phyloP scores from a whole-genome alignment of 2,888 invertebrate genomes.

The Hololepta plana region DNA sequence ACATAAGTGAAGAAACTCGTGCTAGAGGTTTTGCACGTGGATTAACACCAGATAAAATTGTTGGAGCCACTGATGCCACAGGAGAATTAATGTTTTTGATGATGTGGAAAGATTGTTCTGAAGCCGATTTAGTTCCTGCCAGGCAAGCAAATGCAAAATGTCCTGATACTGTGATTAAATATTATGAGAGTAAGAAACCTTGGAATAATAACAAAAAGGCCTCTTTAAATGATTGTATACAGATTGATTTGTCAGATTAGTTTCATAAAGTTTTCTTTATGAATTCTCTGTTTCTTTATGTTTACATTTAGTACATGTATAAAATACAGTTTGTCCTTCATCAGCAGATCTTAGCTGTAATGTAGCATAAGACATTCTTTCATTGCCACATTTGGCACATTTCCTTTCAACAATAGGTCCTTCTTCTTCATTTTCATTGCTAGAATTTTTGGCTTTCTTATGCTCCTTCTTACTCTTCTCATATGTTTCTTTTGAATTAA shows the following conservation, averaged over 20 bases:
- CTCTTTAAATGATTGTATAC: too few species aligned
- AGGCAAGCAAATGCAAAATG: constrained; percentile 39
- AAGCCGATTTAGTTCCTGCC: constrained; percentile 45
- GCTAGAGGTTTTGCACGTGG: constrained; percentile 63
- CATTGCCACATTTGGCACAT: constrained; percentile 76
- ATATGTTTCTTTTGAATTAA: constrained; percentile 39
- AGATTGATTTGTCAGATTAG: not conserved
- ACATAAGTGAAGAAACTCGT: constrained; percentile 25
- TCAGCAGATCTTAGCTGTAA: constrained; percentile 91
- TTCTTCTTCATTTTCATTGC: constrained; percentile 34
- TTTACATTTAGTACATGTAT: constrained; percentile 86
- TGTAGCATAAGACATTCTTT: constrained; percentile 90
- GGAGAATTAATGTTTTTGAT: constrained; percentile 79
- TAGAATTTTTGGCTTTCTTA: constrained; percentile 15
- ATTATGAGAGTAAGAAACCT: constrained; percentile 35
- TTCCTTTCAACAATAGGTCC: constrained; percentile 66
- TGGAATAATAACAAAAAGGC: constrained; percentile 12
- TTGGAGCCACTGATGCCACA: constrained; percentile 78
- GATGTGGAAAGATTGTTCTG: constrained; percentile 59
- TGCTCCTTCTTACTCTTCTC: constrained; percentile 20
- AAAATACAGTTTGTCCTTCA: constrained; percentile 99
- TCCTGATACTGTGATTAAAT: constrained; percentile 43
- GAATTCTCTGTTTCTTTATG: constrained; percentile 61
- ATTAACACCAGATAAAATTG: constrained; percentile 66
- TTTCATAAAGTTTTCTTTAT: constrained; percentile 18